Base-by-base conservation (phyloP, 2,113 vertebrate genomes). In the Eulacestoma nigropectus region DNA sequence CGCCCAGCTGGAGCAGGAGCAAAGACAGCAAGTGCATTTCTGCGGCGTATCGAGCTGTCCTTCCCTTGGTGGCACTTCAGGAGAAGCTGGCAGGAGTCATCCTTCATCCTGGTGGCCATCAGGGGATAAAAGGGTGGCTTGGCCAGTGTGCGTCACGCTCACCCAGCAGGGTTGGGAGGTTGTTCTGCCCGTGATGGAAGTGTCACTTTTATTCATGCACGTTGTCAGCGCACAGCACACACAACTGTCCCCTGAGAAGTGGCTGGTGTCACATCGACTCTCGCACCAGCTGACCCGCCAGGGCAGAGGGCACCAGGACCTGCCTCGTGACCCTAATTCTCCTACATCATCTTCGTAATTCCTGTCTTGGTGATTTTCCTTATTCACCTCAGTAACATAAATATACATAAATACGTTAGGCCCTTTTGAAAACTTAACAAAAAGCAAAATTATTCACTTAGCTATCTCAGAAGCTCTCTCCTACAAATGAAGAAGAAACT, bases 111-210 rank as follows among this genome's bases (percentile, higher is more conserved):
- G 16, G 25, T n/a, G 70, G 12, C 41, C 3, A 2, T 7, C 9
- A 55, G 76, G 59, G 46, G 85, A 42, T 67, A 12, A 70, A 63
- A 67, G 44, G 5, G 8, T n/a, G 41, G 27, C 32, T 64, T 41
- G 47, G 44, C 42, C 55, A 75, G 30, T 0, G 0, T 32, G n/a
- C 0, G 0, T 72, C 90, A 83, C 1, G 1, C 16, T 21, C 10
- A 3, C 16, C 15, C 42, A 64, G 19, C 0, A 9, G 80, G 95
- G 68, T 3, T 95, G 76, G 55, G 69, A 89, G 82, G 90, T 64
- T 88, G 64, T 11, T 68, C 42, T 10, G 16, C 15, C 50, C 2
- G 3, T 35, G 91, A 77, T 25, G 52, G 65, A 84, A 67, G 29
- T 57, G 88, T 78, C 84, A 90, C 42, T 85, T 76, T 91, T 67